Evolutionary conservation across 2,888 invertebrate species (phyloP).

Genomic region (Halocaridina rubra): DNA sequence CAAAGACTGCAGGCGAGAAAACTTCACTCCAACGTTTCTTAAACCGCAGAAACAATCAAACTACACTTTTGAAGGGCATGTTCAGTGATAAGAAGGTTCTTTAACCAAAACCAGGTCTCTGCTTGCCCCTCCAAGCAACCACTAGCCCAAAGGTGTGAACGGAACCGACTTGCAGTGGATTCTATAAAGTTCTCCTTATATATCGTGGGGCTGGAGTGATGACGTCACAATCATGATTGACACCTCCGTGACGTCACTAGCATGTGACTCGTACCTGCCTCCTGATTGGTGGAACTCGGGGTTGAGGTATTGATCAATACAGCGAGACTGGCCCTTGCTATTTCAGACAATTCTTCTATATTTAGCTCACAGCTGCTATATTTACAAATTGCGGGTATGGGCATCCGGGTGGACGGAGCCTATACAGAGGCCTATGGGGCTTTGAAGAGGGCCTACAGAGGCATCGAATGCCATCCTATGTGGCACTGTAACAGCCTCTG

Average conservation of each 20-base stretch:
- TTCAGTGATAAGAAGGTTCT: too few relatives aligned
- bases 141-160: slow-evolving; percentile 13
- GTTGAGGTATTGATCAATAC: slow-evolving; percentile 33
- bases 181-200: slow-evolving; percentile 27
- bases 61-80: too few relatives aligned
- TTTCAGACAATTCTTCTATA: slow-evolving; percentile 52
- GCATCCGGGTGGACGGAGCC: not conserved
- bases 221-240: slow-evolving; percentile 42
- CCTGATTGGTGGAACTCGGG: slow-evolving; percentile 4
- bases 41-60: too few relatives aligned
- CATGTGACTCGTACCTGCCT: slow-evolving; percentile 15
- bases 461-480: not conserved
- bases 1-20: too few relatives aligned
- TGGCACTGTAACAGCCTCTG: not conserved
- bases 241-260: slow-evolving; percentile 31
- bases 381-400: slow-evolving; percentile 22
- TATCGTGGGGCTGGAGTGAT: slow-evolving; percentile 15
- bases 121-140: not conserved
- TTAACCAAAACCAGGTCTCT: too few relatives aligned
- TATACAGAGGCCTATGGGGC: not conserved
- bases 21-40: too few relatives aligned
- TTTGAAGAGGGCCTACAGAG: not conserved
- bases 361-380: slow-evolving; percentile 36
- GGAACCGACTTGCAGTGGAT: slow-evolving; percentile 21
- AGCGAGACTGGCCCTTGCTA: slow-evolving; percentile 21